phyloP scores from a whole-genome alignment of 2,888 invertebrate species.

The Norana najaformis region DNA sequence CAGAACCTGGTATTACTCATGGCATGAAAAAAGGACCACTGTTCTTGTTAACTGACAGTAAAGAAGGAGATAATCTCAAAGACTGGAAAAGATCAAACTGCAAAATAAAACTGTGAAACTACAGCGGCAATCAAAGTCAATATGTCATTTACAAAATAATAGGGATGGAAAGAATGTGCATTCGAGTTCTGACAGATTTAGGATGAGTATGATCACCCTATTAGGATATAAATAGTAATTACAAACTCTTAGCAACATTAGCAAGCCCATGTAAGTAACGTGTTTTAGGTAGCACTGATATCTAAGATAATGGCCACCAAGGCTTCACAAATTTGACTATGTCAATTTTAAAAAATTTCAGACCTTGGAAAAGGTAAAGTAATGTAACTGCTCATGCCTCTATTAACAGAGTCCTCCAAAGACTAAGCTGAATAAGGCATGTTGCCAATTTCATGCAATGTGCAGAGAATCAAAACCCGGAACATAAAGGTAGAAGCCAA shows the following conservation, averaged over 20 bases:
- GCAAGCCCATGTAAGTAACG: background rate
- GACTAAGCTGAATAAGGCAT: too few species aligned
- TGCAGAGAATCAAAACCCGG: too few species aligned
- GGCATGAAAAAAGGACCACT: background rate
- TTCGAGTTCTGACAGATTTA: background rate
- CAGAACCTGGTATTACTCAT: background rate
- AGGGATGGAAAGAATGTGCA: background rate
- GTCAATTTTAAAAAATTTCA: background rate
- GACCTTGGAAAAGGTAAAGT: background rate
- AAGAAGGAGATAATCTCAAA: too few species aligned
- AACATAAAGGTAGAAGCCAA: too few species aligned
- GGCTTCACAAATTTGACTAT: background rate
- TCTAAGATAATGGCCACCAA: background rate
- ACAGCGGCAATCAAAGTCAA: background rate
- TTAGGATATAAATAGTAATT: background rate
- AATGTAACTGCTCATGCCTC: background rate
- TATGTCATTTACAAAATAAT: background rate
- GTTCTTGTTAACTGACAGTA: background rate
- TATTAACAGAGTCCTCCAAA: too few species aligned
- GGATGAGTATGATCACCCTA: background rate
- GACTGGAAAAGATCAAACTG: background rate
- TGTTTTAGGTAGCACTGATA: background rate
- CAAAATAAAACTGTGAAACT: background rate
- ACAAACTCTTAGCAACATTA: background rate
- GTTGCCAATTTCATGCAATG: too few species aligned